These are phyloP conservation scores for Tauraco erythrolophus DNA, from an alignment of 2,113 vertebrate species.

Conservation along the genomic window DNA sequence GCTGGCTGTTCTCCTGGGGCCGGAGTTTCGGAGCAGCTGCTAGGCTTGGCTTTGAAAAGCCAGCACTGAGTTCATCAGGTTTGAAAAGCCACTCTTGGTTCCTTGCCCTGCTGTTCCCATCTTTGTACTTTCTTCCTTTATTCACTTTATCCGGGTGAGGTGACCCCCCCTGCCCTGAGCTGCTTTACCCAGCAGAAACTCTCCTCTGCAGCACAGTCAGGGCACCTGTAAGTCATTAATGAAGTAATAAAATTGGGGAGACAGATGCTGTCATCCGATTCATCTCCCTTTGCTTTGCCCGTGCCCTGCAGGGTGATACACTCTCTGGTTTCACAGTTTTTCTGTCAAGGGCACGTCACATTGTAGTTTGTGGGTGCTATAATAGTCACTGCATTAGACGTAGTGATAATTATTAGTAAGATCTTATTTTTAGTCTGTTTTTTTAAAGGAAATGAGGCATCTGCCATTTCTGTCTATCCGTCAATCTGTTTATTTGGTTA, in stretches of 20 bases:
- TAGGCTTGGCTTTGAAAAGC: not conserved
- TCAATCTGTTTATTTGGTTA: not conserved
- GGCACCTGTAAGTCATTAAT: not conserved
- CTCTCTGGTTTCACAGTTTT: not conserved
- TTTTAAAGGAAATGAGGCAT: not conserved
- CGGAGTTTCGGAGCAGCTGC: not conserved
- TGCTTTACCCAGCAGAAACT: rapidly evolving
- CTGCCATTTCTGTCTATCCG: not conserved
- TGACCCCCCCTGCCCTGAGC: not conserved
- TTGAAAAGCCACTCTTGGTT: not conserved
- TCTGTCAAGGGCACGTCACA: rapidly evolving
- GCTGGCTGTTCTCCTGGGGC: rapidly evolving
- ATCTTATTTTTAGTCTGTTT: not conserved
- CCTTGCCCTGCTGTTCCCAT: not conserved
- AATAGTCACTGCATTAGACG: rapidly evolving
- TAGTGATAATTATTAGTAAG: not conserved
- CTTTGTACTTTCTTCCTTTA: not conserved
- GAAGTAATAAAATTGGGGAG: not conserved
- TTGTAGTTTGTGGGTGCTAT: not conserved
- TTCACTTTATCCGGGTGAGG: not conserved
- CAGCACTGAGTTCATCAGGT: too few species aligned
- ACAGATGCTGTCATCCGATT: not conserved
- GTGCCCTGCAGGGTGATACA: rapidly evolving
- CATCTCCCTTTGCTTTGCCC: rapidly evolving
- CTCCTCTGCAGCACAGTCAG: not conserved